Evolutionary conservation across 1,140 invertebrate genomes (phyloP), one percentile per base, ranked within the genome.

Genomic region (Brevipalpus yothersi): DNA sequence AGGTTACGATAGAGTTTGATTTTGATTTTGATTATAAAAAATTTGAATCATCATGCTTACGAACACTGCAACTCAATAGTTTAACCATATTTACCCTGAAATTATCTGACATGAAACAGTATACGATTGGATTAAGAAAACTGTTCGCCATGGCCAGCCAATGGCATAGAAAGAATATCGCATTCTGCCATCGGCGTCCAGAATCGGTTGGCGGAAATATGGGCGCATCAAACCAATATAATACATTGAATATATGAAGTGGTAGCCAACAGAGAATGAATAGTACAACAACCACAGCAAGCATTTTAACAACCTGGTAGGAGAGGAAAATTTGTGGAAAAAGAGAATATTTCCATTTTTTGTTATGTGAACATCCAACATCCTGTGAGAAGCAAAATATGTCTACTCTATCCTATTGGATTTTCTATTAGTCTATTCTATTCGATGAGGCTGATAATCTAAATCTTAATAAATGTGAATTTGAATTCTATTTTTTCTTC

Each of bases 91-190:
- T 82, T 49, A 79, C 76, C 66, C 86, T 77, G 68, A 92, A 89
- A 69, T 84, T 86, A 45, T 81, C 78, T 31, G 84, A 87, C 77
- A 89, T 84, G 65, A 86, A 78, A 67, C 85, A 87, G 69, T 90
- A 90, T 7, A 91, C 80, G 51, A 90, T 78, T 0, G 87, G 87
- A 70, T 91, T 90, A 63, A 88, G 78, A 40, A 84, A 85, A 10
- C 82, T 84, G 70, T 87, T 87, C 2, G 80, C 73, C 72, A 77
- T 77, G 4, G 58, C 23, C 10, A 60, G 43, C 61, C 58, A 61
- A 63, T 77, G 74, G 58, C 72, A 74, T 17, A 66, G 61, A 62
- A 75, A 75, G 64, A 73, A 76, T 13, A 67, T 67, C n/a, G 68
- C 63, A 39, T 67, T 69, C 65, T 70, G 72, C 10, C 65, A 15